phyloP scores from a whole-genome alignment of 2,888 invertebrate species.

The Subacronicta megacephala region DNA sequence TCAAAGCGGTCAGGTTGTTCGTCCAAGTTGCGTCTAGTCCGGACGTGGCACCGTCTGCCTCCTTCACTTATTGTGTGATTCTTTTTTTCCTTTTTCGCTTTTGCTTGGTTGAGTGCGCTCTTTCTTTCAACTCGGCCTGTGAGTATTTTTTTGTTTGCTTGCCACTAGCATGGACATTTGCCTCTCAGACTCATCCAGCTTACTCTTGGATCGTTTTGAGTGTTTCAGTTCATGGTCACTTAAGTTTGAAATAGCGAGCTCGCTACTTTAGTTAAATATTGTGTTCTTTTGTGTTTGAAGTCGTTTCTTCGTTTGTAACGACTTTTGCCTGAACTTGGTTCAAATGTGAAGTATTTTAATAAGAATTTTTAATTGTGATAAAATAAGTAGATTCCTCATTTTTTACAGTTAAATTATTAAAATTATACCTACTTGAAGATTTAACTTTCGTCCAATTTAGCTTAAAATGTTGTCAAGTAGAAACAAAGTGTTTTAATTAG shows the following conservation, averaged over 20 bases:
- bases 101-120: constrained; percentile 77
- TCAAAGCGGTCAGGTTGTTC: constrained; percentile 72
- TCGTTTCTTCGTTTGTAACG: constrained; percentile 26
- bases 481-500: neutral
- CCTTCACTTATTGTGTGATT: constrained; percentile 78
- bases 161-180: constrained; percentile 78
- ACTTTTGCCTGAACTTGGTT: constrained; percentile 28
- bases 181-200: constrained; percentile 72
- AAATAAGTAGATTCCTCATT: constrained; percentile 4
- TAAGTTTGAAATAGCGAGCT: constrained; percentile 59
- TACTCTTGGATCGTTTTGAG: constrained; percentile 61
- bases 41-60: constrained; percentile 73
- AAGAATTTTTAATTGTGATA: neutral
- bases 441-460: neutral
- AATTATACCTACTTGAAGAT: neutral
- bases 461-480: neutral
- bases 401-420: constrained; percentile 4
- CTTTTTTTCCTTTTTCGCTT: constrained; percentile 77
- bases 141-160: constrained; percentile 77
- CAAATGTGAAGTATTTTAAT: constrained; percentile 15
- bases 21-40: constrained; percentile 73
- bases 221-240: constrained; percentile 68
- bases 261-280: constrained; percentile 56
- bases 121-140: constrained; percentile 73
- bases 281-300: constrained; percentile 44